Evolutionary conservation across 2,888 invertebrate genomes (phyloP).

Genomic region (Calliopum simillimum): DNA sequence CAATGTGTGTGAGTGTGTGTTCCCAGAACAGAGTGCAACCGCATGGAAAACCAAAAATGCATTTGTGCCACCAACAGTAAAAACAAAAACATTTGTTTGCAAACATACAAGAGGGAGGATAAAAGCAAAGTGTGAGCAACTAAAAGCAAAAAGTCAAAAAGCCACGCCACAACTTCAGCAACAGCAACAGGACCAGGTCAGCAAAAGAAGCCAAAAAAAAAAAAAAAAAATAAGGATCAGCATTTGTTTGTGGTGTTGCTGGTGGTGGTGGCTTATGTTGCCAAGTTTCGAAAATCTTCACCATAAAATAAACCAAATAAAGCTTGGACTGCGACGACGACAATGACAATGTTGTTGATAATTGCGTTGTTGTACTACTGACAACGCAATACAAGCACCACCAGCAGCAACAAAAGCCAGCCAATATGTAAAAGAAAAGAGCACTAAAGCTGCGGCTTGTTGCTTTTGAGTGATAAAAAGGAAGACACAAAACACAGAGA

Average conservation of each 20-base stretch:
- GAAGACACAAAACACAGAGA: not conserved
- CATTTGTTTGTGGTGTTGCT: no score
- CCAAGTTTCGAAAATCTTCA: no score
- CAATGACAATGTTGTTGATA: not conserved
- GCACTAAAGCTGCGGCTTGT: conserved; percentile 22
- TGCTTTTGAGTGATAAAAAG: conserved; percentile 12
- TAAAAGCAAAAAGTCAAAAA: not conserved
- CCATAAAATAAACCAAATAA: no score
- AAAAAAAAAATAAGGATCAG: no score
- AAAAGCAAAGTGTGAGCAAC: not conserved
- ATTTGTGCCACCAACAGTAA: conserved; percentile 26
- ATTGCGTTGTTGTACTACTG: not conserved
- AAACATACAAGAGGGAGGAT: conserved; percentile 1
- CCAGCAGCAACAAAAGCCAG: not conserved
- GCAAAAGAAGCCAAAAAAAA: not conserved
- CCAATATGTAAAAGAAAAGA: not conserved
- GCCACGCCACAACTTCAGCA: not conserved
- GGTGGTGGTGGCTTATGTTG: no score
- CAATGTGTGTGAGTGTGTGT: not conserved
- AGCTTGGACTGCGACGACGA: not conserved
- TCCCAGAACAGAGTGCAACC: conserved; percentile 14
- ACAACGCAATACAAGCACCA: not conserved
- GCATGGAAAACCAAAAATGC: conserved; percentile 36
- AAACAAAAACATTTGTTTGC: conserved; percentile 28
- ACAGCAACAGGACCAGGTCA: not conserved